Evolutionary conservation across 23 tunicate genomes (phyloP), one percentile per base, ranked within the genome.

Genomic region (Ciona savignyi): DNA sequence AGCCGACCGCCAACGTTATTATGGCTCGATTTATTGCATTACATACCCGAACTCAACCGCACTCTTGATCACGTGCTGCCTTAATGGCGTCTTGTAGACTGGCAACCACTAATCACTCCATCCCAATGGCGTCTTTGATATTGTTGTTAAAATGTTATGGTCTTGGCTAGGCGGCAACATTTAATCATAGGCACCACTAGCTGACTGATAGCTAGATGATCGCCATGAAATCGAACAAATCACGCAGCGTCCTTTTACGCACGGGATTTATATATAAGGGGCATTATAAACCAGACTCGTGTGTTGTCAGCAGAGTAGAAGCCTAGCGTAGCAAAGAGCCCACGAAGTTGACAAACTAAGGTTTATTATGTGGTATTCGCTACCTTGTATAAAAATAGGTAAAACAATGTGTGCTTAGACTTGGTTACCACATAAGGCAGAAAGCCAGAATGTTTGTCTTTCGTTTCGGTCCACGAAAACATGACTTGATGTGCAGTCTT

Each of bases 91-190:
- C 56, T 42, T 42, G 56, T 42, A 42, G 56, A 42, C 56, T 42
- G 56, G 56, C 56, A 42, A 42, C 56, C 56, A 15, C 56, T 42
- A 42, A 42, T 42, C 56, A 42, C 56, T 42, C 56, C 56, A 42
- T 42, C 56, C 56, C 56, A 42, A 42, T 42, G 56, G 56, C 56
- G 56, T 42, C 56, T 42, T 42, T 42, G 56, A 42, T 42, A 42
- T 42, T 42, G 56, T 42, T 42, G 56, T 42, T 42, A 42, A 42
- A 42, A 42, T 42, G 56, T 42, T 42, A 42, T 42, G 56, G 56
- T 15, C 56, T 42, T 42, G 56, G 15, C 56, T 42, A 42, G 56
- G 56, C 56, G 56, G 56, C 56, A 42, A 42, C 56, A 42, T 42
- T 42, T 42, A 42, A 42, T 42, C 56, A 42, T 42, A 42, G 56